Base-by-base conservation (phyloP, 2,888 invertebrate species). In the Drosophila emarginata region DNA sequence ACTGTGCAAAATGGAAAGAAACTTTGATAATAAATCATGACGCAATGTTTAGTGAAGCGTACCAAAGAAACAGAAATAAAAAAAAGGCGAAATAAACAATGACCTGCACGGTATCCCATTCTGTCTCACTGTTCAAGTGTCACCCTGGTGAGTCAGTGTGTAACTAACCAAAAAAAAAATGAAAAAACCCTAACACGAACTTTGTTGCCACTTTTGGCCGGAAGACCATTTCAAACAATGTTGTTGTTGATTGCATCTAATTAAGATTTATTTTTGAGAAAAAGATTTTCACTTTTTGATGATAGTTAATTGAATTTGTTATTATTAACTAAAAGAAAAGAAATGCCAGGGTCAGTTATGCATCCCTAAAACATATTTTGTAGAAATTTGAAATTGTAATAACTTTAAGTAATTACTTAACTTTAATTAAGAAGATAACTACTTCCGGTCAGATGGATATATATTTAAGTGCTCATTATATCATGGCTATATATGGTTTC, bases 231-330 rank as follows among this genome's bases (percentile, higher is more conserved):
- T 50, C 53, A 53, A 65, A 65, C 65, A 69, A 62, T 75, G 63
- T 60, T 56, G 65, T 61, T 32, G 62, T 45, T 80, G 81, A 84
- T 81, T 85, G 77, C 77, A 87, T 89, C 83, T 78, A 89, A 85
- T 85, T 85, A 88, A 84, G 76, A 74, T 81, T 81, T 84, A 78
- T 76, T n/a, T n/a, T 83, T 87, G 75, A 61, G 28, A 68, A 69
- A 67, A 15, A 64, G 72, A 58, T 67, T 54, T 71, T 72, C 72
- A 72, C 70, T 71, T 71, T 70, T 59, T 14, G 18, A 76, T 71
- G 63, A 67, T 58, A 52, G 61, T 59, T 87, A 87, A 84, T 82
- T 84, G 70, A 79, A 78, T 79, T 74, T 59, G 32, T 66, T 74
- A 64, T 77, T 72, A 64, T 57, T 11, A 61, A 77, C 14, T 9